These are phyloP conservation scores for Enoplosus armatus DNA, from an alignment of 2,797 vertebrate genomes.

Conservation along the genomic window DNA sequence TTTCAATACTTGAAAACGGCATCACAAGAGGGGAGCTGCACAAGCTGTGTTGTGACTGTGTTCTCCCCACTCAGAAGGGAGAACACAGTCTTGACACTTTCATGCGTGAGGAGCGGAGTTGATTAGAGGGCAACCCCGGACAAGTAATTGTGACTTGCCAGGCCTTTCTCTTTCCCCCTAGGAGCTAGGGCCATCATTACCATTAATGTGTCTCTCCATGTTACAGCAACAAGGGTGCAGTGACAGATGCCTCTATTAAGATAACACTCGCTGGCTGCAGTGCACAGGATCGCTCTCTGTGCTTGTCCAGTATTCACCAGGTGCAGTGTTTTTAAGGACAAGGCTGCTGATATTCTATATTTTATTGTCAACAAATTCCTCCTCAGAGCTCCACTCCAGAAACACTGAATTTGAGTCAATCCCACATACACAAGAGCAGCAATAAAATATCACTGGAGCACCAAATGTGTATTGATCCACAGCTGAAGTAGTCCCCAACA, in stretches of 20 bases:
- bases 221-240: slow-evolving; percentile 55
- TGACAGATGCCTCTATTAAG: slow-evolving; percentile 71
- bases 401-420: neutral
- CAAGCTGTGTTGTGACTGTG: slow-evolving; percentile 46
- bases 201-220: slow-evolving; percentile 75
- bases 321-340: neutral
- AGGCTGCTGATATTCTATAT: neutral
- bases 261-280: slow-evolving; percentile 45
- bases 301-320: slow-evolving; percentile 17
- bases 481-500: neutral
- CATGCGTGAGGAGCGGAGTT: slow-evolving; percentile 63
- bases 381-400: neutral
- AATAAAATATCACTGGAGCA: neutral
- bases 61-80: slow-evolving; percentile 56
- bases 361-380: neutral
- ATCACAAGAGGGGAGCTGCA: slow-evolving; percentile 49
- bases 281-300: slow-evolving; percentile 29
- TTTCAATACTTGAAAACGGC: slow-evolving; percentile 69
- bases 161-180: slow-evolving; percentile 51
- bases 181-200: slow-evolving; percentile 69
- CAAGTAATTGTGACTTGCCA: slow-evolving; percentile 76
- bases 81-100: slow-evolving; percentile 68
- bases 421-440: neutral
- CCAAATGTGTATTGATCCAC: neutral
- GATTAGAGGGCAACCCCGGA: slow-evolving; percentile 77